Conservation (phyloP, 2,113 vertebrate genomes). For the Galeopterus variegatus region DNA sequence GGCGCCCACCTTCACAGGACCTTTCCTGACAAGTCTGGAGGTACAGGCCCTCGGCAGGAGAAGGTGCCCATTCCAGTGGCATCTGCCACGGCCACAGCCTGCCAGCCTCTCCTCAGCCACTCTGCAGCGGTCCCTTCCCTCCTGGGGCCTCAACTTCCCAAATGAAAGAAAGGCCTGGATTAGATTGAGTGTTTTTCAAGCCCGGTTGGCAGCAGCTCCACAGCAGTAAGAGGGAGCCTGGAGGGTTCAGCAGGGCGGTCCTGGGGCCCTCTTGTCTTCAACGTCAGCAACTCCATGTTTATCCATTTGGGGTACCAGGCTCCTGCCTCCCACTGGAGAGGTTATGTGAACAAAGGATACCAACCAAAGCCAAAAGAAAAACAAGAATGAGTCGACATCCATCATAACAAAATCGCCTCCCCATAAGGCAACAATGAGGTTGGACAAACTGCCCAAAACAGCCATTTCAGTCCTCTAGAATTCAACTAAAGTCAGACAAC, state of each 20-base stretch:
- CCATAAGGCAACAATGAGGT: background rate
- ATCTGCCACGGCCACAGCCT: rapidly evolving
- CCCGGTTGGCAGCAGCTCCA: rapidly evolving
- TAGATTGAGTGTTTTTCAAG: background rate
- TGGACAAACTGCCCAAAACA: background rate
- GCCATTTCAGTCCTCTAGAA: background rate
- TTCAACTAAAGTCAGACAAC: background rate
- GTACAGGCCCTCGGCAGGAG: too few species aligned
- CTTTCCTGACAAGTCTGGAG: rapidly evolving
- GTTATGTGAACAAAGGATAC: background rate
- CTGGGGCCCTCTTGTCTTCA: too few species aligned
- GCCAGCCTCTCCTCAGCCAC: background rate
- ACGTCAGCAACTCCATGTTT: background rate
- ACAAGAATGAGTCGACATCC: background rate
- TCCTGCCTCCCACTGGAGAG: background rate
- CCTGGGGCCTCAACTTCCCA: background rate
- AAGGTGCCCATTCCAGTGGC: rapidly evolving
- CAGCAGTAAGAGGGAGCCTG: background rate
- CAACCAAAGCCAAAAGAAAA: background rate
- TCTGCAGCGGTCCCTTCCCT: too few species aligned
- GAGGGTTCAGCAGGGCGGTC: rapidly evolving
- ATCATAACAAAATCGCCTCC: background rate
- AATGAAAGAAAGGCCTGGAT: background rate
- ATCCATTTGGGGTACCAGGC: background rate
- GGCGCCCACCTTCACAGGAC: too few species aligned